phyloP scores from a whole-genome alignment of 2,797 vertebrate species.

The Tamandua tetradactyla region DNA sequence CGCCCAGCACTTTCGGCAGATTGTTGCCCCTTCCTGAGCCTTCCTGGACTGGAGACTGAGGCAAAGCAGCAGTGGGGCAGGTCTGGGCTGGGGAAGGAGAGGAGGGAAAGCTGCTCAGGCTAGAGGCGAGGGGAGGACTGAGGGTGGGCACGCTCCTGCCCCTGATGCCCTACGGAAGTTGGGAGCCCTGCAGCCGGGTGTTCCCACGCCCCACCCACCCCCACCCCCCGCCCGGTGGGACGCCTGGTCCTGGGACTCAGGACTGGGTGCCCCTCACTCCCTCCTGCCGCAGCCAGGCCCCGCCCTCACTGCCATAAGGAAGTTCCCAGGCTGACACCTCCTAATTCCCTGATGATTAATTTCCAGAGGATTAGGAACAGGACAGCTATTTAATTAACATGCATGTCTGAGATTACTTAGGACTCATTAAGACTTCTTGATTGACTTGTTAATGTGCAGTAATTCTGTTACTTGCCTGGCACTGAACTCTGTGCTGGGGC shows the following conservation, averaged over 20 bases:
- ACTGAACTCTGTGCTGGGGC: slow-evolving; percentile 70
- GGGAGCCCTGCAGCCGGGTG: not conserved
- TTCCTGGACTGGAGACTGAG: not conserved
- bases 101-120: not conserved
- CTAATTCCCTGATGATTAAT: slow-evolving; percentile 85
- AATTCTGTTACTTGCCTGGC: slow-evolving; percentile 83
- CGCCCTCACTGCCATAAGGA: slow-evolving; percentile 59
- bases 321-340: slow-evolving; percentile 78
- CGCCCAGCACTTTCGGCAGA: fast-evolving
- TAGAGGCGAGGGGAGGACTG: not conserved
- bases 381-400: slow-evolving; percentile 87
- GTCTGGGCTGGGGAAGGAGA: not conserved
- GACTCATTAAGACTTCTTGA: slow-evolving; percentile 84
- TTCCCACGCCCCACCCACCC: no score
- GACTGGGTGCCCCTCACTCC: not conserved
- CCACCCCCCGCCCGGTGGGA: not conserved
- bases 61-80: not conserved
- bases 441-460: slow-evolving; percentile 84
- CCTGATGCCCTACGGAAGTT: not conserved
- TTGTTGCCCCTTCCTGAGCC: not conserved
- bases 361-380: slow-evolving; percentile 82
- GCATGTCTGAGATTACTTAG: slow-evolving; percentile 85
- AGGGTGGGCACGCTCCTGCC: not conserved
- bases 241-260: not conserved
- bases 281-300: not conserved